A percentile compares a stretch with the other conserved stretches of the same genome.
These are phyloP conservation scores for Sinelater perroti DNA, from an alignment of 2,888 invertebrate genomes.

Conservation along the genomic window DNA sequence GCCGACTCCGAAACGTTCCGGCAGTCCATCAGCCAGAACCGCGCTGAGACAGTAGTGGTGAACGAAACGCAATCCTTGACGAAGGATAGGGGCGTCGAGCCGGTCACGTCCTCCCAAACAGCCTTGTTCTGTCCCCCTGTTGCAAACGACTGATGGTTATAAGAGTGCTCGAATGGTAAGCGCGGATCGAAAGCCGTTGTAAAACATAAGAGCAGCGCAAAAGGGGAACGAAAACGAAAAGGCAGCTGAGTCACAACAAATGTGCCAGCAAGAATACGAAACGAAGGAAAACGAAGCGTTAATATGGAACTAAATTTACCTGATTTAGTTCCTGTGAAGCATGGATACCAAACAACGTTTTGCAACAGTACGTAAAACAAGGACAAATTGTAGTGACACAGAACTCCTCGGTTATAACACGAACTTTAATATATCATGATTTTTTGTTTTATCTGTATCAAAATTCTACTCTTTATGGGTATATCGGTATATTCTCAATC, in stretches of 20 bases:
- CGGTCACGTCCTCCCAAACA: slow-evolving; percentile 99
- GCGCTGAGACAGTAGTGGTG: slow-evolving; percentile 97
- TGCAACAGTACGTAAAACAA: slow-evolving; percentile 60
- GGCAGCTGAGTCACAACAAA: slow-evolving; percentile 17
- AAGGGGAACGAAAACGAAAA: slow-evolving; percentile 2
- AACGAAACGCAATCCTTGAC: slow-evolving; percentile 98
- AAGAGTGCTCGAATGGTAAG: no score
- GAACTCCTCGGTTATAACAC: no score
- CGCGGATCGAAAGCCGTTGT: no score
- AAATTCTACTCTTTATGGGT: no score
- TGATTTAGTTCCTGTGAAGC: slow-evolving; percentile 63
- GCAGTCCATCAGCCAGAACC: slow-evolving; percentile 99
- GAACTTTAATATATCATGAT: no score
- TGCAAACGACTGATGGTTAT: no score
- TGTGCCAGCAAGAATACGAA: not conserved
- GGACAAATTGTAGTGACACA: no score
- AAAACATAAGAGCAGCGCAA: slow-evolving; percentile 1
- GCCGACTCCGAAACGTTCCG: slow-evolving; percentile 94
- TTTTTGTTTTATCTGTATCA: no score
- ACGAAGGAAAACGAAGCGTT: slow-evolving; percentile 13
- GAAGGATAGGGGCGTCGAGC: slow-evolving; percentile 95
- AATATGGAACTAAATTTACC: slow-evolving; percentile 61
- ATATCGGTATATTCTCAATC: no score
- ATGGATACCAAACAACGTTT: slow-evolving; percentile 60
- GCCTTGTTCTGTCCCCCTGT: slow-evolving; percentile 92